These are phyloP conservation scores for Agrotis segetum DNA, from an alignment of 2,888 invertebrate species.

Conservation along the genomic window DNA sequence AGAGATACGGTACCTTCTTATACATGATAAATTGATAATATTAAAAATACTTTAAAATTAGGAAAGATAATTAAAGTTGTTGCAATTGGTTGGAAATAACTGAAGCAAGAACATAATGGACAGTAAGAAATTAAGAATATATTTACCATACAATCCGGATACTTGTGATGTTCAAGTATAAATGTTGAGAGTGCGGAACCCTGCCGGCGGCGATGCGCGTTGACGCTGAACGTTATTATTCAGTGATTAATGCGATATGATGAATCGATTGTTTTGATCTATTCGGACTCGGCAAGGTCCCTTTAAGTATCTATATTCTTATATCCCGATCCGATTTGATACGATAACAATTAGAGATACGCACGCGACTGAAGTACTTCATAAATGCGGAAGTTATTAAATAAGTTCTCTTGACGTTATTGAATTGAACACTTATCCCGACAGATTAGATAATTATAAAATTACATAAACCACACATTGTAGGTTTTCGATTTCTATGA, in stretches of 20 bases:
- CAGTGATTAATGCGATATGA: constrained; percentile 51
- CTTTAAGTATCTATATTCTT: constrained; percentile 39
- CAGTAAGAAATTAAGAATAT: not conserved
- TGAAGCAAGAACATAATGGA: not conserved
- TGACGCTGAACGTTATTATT: constrained; percentile 48
- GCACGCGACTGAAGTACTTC: constrained; percentile 2
- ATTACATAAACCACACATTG: constrained; percentile 16
- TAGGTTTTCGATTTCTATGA: constrained; percentile 55
- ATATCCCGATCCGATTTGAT: constrained; percentile 45
- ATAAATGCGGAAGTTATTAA: constrained; percentile 32
- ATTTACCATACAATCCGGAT: constrained; percentile 3
- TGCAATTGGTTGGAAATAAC: not conserved
- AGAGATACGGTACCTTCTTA: not conserved
- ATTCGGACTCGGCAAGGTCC: constrained; percentile 56
- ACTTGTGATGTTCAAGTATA: not conserved
- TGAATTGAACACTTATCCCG: not conserved
- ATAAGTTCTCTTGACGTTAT: constrained; percentile 2
- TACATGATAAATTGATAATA: too few relatives aligned
- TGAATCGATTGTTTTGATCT: constrained; percentile 62
- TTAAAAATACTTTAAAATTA: not conserved
- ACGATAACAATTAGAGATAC: constrained; percentile 2
- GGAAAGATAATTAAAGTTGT: not conserved
- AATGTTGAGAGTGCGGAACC: constrained; percentile 34
- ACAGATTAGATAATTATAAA: constrained; percentile 2
- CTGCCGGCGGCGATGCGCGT: constrained; percentile 30